These are phyloP conservation scores for Agriotes lineatus DNA, from an alignment of 2,888 invertebrate genomes.

Conservation along the genomic window DNA sequence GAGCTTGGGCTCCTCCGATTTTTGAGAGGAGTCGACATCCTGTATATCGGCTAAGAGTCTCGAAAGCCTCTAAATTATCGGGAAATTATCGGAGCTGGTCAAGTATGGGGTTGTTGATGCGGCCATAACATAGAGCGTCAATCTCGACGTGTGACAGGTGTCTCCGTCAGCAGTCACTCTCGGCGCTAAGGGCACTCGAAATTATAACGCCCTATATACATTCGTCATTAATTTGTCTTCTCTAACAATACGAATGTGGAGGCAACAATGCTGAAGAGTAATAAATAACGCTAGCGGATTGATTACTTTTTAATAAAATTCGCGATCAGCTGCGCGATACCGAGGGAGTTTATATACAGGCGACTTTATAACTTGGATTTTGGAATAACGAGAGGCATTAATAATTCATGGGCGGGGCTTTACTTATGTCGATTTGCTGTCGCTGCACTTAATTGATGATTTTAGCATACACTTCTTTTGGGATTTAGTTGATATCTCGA, in stretches of 20 bases:
- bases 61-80: conserved; percentile 32
- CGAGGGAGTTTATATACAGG: background rate
- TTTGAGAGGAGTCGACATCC: background rate
- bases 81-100: conserved; percentile 34
- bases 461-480: too few relatives aligned
- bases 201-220: conserved; percentile 38
- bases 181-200: conserved; percentile 28
- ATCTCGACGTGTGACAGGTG: conserved; percentile 36
- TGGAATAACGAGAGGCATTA: conserved; percentile 5
- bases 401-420: conserved; percentile 3
- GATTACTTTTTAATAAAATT: conserved; percentile 9
- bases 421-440: conserved; percentile 11
- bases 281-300: background rate
- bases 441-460: conserved; percentile 12
- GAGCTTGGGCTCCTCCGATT: background rate
- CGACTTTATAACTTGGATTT: background rate
- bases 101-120: conserved; percentile 26
- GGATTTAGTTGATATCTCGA: too few relatives aligned
- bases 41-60: conserved; percentile 13
- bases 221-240: conserved; percentile 30
- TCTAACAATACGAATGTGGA: conserved; percentile 8
- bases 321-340: background rate
- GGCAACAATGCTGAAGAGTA: background rate
- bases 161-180: conserved; percentile 36
- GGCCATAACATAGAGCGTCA: conserved; percentile 29